phyloP scores from a whole-genome alignment of 2,113 vertebrate genomes.

The Heterotilapia buettikoferi region DNA sequence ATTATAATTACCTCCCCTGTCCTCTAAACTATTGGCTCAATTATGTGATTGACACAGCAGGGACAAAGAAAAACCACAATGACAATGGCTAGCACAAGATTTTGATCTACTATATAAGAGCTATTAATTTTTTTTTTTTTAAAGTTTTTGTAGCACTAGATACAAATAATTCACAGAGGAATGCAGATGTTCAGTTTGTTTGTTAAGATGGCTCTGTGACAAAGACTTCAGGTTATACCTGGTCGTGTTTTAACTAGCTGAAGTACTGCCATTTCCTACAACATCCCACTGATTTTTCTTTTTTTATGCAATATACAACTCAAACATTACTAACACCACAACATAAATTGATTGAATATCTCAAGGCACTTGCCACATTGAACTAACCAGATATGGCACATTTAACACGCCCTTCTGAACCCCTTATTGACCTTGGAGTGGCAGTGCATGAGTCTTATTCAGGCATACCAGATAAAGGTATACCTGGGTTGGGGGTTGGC shows the following conservation, averaged over 20 bases:
- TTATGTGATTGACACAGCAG: background rate
- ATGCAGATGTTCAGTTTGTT: background rate
- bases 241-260: background rate
- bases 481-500: background rate
- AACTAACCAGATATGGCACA: background rate
- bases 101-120: background rate
- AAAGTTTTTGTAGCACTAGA: background rate
- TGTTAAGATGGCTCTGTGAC: background rate
- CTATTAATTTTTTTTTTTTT: background rate
- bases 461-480: background rate
- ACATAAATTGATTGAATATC: background rate
- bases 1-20: background rate
- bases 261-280: background rate
- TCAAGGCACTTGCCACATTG: background rate
- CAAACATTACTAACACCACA: background rate
- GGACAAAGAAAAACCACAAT: background rate
- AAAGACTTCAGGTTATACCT: background rate
- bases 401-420: background rate
- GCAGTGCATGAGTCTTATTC: background rate
- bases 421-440: background rate
- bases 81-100: background rate
- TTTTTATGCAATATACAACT: background rate
- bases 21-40: background rate
- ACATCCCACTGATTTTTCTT: background rate
- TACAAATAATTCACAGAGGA: background rate